Conservation (phyloP, 1,140 invertebrate species). For the Linepithema humile region DNA sequence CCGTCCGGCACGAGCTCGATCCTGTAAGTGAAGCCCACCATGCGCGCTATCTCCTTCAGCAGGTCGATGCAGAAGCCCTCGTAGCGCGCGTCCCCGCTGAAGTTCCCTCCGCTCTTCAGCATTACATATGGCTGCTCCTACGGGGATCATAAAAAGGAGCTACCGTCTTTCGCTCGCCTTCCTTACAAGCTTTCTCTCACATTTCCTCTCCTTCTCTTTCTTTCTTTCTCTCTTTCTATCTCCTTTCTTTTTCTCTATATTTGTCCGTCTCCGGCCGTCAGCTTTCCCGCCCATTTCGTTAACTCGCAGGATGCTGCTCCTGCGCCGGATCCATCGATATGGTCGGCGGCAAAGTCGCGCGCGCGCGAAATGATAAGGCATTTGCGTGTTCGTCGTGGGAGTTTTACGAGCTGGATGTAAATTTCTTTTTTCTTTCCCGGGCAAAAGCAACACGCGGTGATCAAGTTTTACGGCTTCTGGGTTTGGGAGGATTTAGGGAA, state of each 20-base stretch:
- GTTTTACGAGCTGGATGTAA: conserved; percentile 34
- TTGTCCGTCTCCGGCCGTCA: neutral
- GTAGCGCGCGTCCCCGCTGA: conserved; percentile 89
- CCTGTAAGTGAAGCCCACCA: conserved; percentile 91
- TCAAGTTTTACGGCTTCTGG: conserved; percentile 17
- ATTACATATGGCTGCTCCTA: conserved; percentile 94
- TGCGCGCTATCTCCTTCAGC: conserved; percentile 88
- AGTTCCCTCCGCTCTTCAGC: conserved; percentile 86
- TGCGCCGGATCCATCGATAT: conserved; percentile 16
- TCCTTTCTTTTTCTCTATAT: neutral
- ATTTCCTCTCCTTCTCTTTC: no score
- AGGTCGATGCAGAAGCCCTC: conserved; percentile 95
- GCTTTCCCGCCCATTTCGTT: conserved; percentile 25
- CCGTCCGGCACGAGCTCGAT: conserved; percentile 91
- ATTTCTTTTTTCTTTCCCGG: neutral
- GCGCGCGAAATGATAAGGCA: conserved; percentile 35
- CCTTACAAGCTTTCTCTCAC: no score
- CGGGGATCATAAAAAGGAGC: conserved; percentile 78
- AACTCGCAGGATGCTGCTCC: neutral
- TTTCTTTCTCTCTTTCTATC: conserved; percentile 1
- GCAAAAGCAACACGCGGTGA: neutral
- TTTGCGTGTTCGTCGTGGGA: neutral
- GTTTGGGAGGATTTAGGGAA: neutral
- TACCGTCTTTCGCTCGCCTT: conserved; percentile 45
- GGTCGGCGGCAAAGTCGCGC: conserved; percentile 30